Conservation (phyloP, 1,140 invertebrate species). For the Cyclargus thomasi region DNA sequence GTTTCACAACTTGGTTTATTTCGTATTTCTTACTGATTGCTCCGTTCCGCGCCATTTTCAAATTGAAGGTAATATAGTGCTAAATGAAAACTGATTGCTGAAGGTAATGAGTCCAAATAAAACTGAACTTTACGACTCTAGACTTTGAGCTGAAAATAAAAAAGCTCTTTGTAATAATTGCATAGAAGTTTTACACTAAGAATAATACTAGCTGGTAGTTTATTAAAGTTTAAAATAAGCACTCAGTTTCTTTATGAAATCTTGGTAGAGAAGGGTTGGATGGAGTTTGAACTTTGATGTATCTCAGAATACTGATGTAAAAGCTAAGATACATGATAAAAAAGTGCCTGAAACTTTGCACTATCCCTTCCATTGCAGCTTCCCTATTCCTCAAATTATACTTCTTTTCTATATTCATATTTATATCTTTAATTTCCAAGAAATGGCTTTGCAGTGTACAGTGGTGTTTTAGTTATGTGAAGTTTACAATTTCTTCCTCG, state of each 20-base stretch:
- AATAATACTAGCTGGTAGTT: not conserved
- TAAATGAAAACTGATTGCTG: conserved; percentile 43
- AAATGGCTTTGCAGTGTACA: too few relatives aligned
- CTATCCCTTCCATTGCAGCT: too few relatives aligned
- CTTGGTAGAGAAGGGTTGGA: not conserved
- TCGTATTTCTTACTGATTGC: conserved; percentile 46
- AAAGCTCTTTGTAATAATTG: not conserved
- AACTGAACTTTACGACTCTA: not conserved
- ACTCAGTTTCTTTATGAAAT: not conserved
- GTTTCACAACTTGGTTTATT: conserved; percentile 26
- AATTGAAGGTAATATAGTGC: conserved; percentile 43
- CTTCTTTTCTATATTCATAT: too few relatives aligned
- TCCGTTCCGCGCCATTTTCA: conserved; percentile 37
- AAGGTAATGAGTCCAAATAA: conserved; percentile 23
- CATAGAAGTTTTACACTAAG: not conserved
- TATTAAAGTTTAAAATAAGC: not conserved
- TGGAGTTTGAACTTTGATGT: not conserved
- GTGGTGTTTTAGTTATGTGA: too few relatives aligned
- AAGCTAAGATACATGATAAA: not conserved
- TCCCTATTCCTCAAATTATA: too few relatives aligned
- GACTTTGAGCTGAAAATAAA: conserved; percentile 21
- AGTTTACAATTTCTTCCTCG: too few relatives aligned
- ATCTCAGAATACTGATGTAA: not conserved
- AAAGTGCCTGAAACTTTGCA: not conserved
- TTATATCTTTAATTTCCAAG: too few relatives aligned